phyloP scores from a whole-genome alignment of 1,140 invertebrate species.

The Aradophagus sp. region DNA sequence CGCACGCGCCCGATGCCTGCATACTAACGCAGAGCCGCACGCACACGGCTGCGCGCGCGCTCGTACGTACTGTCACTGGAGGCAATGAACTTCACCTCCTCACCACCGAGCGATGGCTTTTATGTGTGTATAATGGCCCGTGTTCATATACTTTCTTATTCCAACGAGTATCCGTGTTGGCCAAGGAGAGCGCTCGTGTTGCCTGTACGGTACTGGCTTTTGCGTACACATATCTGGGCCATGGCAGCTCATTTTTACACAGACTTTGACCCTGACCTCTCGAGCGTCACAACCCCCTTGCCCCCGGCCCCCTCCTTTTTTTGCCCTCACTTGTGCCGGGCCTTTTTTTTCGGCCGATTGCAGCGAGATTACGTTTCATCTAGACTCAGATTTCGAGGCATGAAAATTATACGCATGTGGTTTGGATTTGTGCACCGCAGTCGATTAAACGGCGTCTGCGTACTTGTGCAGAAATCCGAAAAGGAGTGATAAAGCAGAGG shows the following conservation, averaged over 20 bases:
- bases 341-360: slow-evolving; percentile 28
- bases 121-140: slow-evolving; percentile 72
- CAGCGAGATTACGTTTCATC: slow-evolving; percentile 40
- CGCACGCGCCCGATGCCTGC: slow-evolving; percentile 45
- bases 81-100: slow-evolving; percentile 75
- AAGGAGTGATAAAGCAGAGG: too few relatives aligned
- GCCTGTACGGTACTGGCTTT: slow-evolving; percentile 43
- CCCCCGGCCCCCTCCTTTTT: neutral
- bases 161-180: slow-evolving; percentile 51
- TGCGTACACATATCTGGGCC: slow-evolving; percentile 53
- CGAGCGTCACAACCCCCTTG: slow-evolving; percentile 16
- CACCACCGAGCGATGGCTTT: slow-evolving; percentile 64
- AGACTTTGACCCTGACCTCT: slow-evolving; percentile 55
- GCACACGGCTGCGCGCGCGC: slow-evolving; percentile 49
- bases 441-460: slow-evolving; percentile 15
- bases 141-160: slow-evolving; percentile 68
- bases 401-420: slow-evolving; percentile 22
- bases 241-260: slow-evolving; percentile 43
- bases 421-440: slow-evolving; percentile 21
- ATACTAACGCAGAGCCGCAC: slow-evolving; percentile 36
- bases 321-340: neutral
- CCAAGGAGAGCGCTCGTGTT: slow-evolving; percentile 56
- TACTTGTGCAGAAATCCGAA: slow-evolving; percentile 19
- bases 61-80: slow-evolving; percentile 59
- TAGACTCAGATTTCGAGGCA: slow-evolving; percentile 32